phyloP scores from a whole-genome alignment of 2,888 invertebrate species.

The Nomada ruficornis region DNA sequence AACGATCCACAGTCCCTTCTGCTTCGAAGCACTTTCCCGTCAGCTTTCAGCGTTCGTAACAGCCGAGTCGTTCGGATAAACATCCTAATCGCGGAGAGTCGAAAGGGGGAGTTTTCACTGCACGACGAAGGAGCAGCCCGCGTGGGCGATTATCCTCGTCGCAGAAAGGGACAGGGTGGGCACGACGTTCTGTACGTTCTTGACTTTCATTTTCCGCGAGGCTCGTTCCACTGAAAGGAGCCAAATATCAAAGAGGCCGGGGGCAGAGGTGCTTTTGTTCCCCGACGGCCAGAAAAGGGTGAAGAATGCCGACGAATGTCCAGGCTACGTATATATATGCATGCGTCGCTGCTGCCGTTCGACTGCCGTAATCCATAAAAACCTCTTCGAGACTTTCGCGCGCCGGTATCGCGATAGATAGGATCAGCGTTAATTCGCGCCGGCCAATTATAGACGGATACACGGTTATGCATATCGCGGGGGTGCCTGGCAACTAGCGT shows the following conservation, averaged over 20 bases:
- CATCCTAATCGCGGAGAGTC: slow-evolving; percentile 14
- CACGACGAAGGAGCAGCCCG: not conserved
- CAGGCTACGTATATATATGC: not conserved
- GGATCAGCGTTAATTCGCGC: slow-evolving; percentile 42
- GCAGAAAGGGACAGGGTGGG: not conserved
- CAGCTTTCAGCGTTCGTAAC: not conserved
- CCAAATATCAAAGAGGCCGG: slow-evolving; percentile 48
- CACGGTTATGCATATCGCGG: slow-evolving; percentile 45
- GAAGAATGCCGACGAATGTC: slow-evolving; percentile 27
- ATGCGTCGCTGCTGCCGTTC: too few relatives aligned
- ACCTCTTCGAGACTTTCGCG: not conserved
- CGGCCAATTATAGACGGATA: slow-evolving; percentile 52
- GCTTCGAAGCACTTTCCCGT: not conserved
- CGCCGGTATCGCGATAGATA: slow-evolving; percentile 23
- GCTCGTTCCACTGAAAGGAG: slow-evolving; percentile 17
- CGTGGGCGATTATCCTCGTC: slow-evolving; percentile 10
- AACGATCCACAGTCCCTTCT: too few relatives aligned
- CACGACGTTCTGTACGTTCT: slow-evolving; percentile 1
- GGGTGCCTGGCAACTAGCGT: not conserved
- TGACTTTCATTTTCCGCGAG: slow-evolving; percentile 40
- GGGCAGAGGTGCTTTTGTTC: slow-evolving; percentile 53
- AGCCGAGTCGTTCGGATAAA: not conserved
- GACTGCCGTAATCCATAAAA: too few relatives aligned
- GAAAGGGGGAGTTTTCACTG: slow-evolving; percentile 16
- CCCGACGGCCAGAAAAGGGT: not conserved